Conservation (phyloP, 2,888 invertebrate species). For the Aphidius colemani region DNA sequence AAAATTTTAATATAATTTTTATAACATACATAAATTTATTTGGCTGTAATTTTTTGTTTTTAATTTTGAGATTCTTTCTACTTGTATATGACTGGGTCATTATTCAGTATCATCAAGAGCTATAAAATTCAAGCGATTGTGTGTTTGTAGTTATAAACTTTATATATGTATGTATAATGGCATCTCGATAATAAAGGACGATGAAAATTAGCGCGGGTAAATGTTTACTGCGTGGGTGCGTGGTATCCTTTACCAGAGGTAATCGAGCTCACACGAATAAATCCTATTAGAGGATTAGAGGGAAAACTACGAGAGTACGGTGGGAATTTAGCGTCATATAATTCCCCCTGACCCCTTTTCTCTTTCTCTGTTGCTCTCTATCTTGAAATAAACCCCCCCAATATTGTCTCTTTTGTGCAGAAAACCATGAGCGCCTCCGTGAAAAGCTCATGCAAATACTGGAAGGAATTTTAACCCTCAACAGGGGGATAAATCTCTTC, state of each 20-base stretch:
- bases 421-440: no score
- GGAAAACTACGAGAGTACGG: conserved; percentile 37
- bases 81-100: no score
- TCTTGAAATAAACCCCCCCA: background rate
- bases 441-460: no score
- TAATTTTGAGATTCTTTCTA: no score
- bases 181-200: conserved; percentile 27
- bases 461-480: background rate
- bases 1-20: no score
- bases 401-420: no score
- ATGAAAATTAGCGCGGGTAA: conserved; percentile 34
- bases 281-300: conserved; percentile 59
- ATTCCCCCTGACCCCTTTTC: background rate
- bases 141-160: no score
- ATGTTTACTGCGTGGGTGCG: conserved; percentile 35
- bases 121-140: no score
- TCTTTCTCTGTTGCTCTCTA: background rate
- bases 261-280: conserved; percentile 59
- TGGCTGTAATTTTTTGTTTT: no score
- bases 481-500: conserved; percentile 12
- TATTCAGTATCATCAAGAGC: no score
- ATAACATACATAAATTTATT: no score
- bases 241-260: conserved; percentile 54
- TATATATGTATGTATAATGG: no score
- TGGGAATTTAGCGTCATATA: conserved; percentile 27